Percentiles rank a stretch among this genome's conserved stretches.
These are phyloP conservation scores for Seriola dumerili DNA, from an alignment of 2,113 vertebrate species.

Conservation along the genomic window DNA sequence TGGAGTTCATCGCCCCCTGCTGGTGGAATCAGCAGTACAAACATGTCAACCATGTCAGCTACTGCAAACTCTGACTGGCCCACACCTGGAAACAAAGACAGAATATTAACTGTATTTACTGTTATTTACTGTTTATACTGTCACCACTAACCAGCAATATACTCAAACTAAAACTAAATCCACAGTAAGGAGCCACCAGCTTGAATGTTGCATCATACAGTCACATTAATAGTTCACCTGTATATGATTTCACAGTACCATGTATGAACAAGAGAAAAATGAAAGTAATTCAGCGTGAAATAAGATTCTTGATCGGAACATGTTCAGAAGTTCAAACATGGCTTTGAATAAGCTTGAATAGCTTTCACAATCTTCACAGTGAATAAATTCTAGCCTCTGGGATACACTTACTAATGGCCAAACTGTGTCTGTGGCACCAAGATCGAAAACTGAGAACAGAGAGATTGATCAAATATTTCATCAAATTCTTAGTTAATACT, in stretches of 20 bases:
- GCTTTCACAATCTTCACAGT: constrained; percentile 18
- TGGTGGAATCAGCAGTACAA: constrained; percentile 95
- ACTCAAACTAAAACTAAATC: neutral
- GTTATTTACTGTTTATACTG: neutral
- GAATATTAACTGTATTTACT: too few relatives aligned
- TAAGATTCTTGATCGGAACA: neutral
- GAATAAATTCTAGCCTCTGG: constrained; percentile 36
- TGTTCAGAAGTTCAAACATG: constrained; percentile 7
- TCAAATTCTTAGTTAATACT: neutral
- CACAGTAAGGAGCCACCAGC: neutral
- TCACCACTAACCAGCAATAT: neutral
- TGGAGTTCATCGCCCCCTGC: constrained; percentile 98
- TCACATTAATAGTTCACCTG: neutral
- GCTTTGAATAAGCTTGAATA: constrained; percentile 39
- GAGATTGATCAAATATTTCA: neutral
- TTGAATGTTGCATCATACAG: neutral
- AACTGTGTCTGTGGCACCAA: constrained; percentile 8
- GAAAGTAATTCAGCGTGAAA: neutral
- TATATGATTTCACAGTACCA: neutral
- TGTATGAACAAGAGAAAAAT: neutral
- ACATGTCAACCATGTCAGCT: constrained; percentile 99
- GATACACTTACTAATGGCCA: constrained; percentile 1
- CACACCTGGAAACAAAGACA: constrained; percentile 87
- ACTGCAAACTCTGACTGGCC: constrained; percentile 99
- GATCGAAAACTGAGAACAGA: neutral